phyloP scores from a whole-genome alignment of 2,797 vertebrate species.

The Scyliorhinus canicula region DNA sequence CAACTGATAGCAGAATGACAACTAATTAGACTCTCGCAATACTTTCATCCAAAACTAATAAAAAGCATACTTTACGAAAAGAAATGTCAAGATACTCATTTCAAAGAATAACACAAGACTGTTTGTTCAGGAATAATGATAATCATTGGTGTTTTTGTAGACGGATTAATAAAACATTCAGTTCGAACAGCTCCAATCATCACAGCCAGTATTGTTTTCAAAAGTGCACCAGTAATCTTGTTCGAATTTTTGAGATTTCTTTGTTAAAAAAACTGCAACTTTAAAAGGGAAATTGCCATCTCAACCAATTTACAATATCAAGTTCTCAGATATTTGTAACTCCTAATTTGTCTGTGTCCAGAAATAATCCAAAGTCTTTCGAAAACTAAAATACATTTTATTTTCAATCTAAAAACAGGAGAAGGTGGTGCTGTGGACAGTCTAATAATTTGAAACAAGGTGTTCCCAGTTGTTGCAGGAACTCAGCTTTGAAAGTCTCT shows the following conservation, averaged over 20 bases:
- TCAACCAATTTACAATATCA: background rate
- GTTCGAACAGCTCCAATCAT: slow-evolving; percentile 25
- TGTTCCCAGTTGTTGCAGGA: background rate
- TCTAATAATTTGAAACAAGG: slow-evolving; percentile 14
- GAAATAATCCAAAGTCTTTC: background rate
- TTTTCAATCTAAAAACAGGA: background rate
- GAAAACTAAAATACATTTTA: background rate
- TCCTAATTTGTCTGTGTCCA: background rate
- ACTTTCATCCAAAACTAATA: slow-evolving; percentile 51
- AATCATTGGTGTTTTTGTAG: slow-evolving; percentile 46
- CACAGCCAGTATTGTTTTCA: slow-evolving; percentile 11
- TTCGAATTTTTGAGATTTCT: slow-evolving; percentile 24
- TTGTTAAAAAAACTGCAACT: background rate
- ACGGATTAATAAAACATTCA: slow-evolving; percentile 39
- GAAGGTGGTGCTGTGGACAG: background rate
- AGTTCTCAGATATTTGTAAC: background rate
- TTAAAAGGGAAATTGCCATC: background rate
- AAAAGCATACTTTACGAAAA: slow-evolving; percentile 49
- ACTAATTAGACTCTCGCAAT: slow-evolving; percentile 42
- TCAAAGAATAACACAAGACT: slow-evolving; percentile 49
- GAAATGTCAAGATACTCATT: slow-evolving; percentile 45
- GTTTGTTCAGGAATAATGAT: slow-evolving; percentile 52
- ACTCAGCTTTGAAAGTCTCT: background rate
- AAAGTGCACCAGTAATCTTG: background rate
- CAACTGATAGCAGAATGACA: slow-evolving; percentile 49